Evolutionary conservation across 1,140 invertebrate species (phyloP), one percentile per base, ranked within the genome.

Genomic region (Cheumatopsyche charites): DNA sequence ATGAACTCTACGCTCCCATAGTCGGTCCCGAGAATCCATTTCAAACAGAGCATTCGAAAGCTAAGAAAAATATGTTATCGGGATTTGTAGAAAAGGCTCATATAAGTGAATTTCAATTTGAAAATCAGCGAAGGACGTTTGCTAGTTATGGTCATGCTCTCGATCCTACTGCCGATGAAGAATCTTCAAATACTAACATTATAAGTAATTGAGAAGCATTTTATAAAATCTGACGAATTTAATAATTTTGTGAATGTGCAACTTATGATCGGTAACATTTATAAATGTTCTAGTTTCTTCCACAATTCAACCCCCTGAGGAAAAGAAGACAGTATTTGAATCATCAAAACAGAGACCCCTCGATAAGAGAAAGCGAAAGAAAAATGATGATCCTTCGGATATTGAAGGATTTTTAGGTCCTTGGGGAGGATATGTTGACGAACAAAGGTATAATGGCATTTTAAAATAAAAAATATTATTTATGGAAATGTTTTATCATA

Each of bases 61-160:
- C 95, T 1, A 79, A 86, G 0, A 94, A 95, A 80, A 99, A 99
- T 81, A 97, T 93, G 71, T 82, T 99, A 0, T 91, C 97, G 23
- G 98, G 98, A 12, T 98, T 90, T 87, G 92, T 98, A 3, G 98
- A 99, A 81, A 89, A 92, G 77, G 95, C 97, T 3, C 94, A 98
- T 82, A 90, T 99, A 26, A 98, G 91, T 84, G 93, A 95, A 78
- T 99, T 99, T 83, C 94, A 98, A 77, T 99, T 99, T 89, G 98
- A 99, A 84, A 97, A 95, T 81, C 97, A 99, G 79, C 87, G 98
- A 73, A 86, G 96, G 79, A 99, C 96, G 11, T 99, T 99, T 82
- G 86, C 90, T 29, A 95, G 93, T 79, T 98, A 94, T 85, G 95
- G 96, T n/a, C 98, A 96, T 87, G 96, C 97, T 1, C 79, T 97